A percentile compares a stretch with the other conserved stretches of the same genome.
Conservation (phyloP, 2,797 vertebrate genomes). For the Sylvilagus floridanus region DNA sequence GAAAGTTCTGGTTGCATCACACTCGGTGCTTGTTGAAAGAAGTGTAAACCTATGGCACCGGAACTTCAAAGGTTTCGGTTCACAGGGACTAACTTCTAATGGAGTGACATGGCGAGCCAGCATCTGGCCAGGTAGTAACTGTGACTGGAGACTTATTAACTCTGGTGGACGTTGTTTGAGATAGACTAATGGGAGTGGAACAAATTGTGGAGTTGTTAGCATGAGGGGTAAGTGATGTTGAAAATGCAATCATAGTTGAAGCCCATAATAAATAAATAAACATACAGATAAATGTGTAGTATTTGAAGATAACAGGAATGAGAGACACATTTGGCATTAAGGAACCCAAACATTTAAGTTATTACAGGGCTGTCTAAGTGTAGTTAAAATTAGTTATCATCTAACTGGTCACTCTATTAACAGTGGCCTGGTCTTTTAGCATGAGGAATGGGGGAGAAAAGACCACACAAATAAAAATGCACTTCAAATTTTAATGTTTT, state of each 20-base stretch:
- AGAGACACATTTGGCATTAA: neutral
- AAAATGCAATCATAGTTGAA: neutral
- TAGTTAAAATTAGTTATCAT: neutral
- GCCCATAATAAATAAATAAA: too few species aligned
- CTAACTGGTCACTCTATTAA: neutral
- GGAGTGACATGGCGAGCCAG: neutral
- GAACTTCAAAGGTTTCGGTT: neutral
- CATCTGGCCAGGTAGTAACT: neutral
- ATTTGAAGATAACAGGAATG: neutral
- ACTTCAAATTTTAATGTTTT: constrained; percentile 55
- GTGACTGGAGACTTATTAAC: neutral
- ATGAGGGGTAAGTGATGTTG: too few species aligned
- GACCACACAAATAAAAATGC: neutral
- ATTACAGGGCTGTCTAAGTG: neutral
- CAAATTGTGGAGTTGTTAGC: neutral
- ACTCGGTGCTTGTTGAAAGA: neutral
- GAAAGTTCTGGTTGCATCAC: neutral
- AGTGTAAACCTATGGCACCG: neutral
- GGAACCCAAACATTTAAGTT: neutral
- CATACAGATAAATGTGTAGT: neutral
- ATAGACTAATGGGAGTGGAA: neutral
- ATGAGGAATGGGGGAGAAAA: neutral
- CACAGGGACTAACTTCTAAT: neutral
- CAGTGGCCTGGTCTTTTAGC: neutral
- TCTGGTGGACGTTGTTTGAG: neutral